A percentile compares a stretch with the other conserved stretches of the same genome.
These are phyloP conservation scores for Atlantisia rogersi DNA, from an alignment of 2,113 vertebrate genomes.

Conservation along the genomic window DNA sequence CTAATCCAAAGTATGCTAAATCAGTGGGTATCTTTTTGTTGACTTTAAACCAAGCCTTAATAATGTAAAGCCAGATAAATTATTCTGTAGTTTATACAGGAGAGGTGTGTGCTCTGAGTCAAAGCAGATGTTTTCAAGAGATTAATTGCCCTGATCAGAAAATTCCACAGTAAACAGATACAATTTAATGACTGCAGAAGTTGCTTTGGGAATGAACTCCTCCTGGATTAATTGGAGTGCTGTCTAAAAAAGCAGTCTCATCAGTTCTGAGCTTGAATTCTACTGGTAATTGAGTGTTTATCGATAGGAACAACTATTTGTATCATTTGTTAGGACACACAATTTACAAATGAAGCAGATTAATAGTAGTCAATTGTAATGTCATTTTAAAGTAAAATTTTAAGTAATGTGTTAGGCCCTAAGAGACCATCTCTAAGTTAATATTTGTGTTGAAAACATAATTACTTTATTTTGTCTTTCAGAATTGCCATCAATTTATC, in stretches of 20 bases:
- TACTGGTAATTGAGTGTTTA: background rate
- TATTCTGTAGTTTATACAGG: background rate
- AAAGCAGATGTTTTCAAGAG: slow-evolving; percentile 3
- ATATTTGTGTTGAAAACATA: background rate
- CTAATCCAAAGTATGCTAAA: background rate
- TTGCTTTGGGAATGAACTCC: background rate
- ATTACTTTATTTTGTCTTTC: slow-evolving; percentile 23
- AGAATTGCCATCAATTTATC: background rate
- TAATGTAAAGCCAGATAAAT: background rate
- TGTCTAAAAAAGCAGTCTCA: background rate
- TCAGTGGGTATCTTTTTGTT: background rate
- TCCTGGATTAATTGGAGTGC: background rate
- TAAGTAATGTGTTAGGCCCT: background rate
- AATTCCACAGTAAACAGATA: background rate
- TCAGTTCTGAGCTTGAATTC: background rate
- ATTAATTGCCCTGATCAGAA: background rate
- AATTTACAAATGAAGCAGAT: background rate
- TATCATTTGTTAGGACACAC: background rate
- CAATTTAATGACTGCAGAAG: background rate
- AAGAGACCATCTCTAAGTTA: slow-evolving; percentile 1
- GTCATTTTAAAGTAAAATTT: slow-evolving; percentile 1
- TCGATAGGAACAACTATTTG: background rate
- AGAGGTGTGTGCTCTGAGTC: background rate
- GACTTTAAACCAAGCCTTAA: background rate
- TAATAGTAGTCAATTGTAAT: background rate